Evolutionary conservation across 2,797 vertebrate genomes (phyloP).

Genomic region (Amniataba percoides): DNA sequence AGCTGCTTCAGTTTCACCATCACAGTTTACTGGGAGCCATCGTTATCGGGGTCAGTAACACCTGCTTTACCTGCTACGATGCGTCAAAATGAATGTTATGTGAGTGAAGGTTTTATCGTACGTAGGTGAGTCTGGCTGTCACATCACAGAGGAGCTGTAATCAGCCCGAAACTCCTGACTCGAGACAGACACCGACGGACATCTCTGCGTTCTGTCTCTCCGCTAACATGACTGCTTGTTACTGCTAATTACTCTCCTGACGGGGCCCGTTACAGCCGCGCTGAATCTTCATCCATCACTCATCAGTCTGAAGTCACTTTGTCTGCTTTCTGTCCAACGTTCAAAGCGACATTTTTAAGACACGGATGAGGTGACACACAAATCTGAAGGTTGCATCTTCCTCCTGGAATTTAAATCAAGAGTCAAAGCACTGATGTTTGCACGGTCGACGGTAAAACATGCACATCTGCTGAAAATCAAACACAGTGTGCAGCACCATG

Average conservation of each 20-base stretch:
- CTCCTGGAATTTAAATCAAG: background rate
- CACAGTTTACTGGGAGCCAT: background rate
- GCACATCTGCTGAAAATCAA: slow-evolving; percentile 31
- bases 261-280: background rate
- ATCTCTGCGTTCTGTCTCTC: slow-evolving; percentile 3
- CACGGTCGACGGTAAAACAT: background rate
- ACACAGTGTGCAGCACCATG: background rate
- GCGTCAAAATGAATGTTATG: background rate
- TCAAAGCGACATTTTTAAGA: background rate
- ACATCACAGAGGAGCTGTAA: too few relatives aligned
- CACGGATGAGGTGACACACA: background rate
- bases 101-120: too few relatives aligned
- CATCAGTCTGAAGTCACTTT: background rate
- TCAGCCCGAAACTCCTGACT: background rate
- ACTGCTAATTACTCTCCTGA: slow-evolving; percentile 6
- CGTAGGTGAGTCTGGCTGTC: too few relatives aligned
- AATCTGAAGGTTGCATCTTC: background rate
- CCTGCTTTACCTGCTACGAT: background rate
- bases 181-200: background rate
- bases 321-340: background rate
- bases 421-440: slow-evolving; percentile 10
- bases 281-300: background rate
- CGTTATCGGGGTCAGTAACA: background rate
- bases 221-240: background rate
- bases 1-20: background rate